A percentile compares a stretch with the other conserved stretches of the same genome.
These are phyloP conservation scores for Caranx melampygus DNA, from an alignment of 2,113 vertebrate species.

Conservation along the genomic window DNA sequence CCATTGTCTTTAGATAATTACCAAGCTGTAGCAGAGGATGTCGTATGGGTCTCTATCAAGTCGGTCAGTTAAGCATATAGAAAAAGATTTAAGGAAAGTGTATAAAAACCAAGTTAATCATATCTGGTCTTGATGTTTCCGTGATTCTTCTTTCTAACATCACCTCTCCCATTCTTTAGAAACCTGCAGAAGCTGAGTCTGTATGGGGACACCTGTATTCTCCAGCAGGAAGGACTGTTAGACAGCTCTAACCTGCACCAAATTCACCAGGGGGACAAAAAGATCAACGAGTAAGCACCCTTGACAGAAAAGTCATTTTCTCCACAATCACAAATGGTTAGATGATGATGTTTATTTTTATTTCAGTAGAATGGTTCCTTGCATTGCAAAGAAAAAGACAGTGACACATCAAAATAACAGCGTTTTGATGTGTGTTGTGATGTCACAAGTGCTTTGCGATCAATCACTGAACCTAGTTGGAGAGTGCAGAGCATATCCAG, in stretches of 20 bases:
- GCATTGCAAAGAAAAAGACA: background rate
- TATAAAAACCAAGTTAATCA: too few relatives aligned
- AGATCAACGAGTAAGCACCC: constrained; percentile 94
- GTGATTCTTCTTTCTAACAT: background rate
- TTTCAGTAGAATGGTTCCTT: background rate
- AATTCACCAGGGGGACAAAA: constrained; percentile 95
- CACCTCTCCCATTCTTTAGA: constrained; percentile 75
- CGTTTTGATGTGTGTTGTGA: background rate
- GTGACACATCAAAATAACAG: background rate
- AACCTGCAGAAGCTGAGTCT: constrained; percentile 96
- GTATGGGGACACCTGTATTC: constrained; percentile 94
- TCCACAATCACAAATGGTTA: background rate
- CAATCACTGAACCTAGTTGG: background rate
- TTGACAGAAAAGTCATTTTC: background rate
- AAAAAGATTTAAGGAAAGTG: too few relatives aligned
- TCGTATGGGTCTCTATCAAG: background rate
- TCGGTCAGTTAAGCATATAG: background rate
- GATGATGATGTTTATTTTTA: background rate
- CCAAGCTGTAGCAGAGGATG: background rate
- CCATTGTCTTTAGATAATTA: background rate
- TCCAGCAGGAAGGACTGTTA: constrained; percentile 92
- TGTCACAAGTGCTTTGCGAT: too few relatives aligned
- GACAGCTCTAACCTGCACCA: constrained; percentile 92
- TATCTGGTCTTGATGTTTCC: background rate
- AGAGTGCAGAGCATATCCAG: background rate